Evolutionary conservation across 2,797 vertebrate genomes (phyloP).

Genomic region (Avahi laniger): DNA sequence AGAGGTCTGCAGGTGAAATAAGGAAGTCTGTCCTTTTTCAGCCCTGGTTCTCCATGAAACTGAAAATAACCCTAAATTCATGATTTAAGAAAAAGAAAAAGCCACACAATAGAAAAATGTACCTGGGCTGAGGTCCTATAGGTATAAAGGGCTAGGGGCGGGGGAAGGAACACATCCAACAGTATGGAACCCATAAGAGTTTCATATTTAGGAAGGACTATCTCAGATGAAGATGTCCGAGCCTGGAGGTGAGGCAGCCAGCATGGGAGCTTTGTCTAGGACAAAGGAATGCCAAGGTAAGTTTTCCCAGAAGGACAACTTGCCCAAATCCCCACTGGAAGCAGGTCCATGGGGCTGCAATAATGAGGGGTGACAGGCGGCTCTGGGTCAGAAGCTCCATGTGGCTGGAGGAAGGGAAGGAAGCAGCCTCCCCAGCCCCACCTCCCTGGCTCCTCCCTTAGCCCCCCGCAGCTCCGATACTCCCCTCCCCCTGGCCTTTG

Average conservation of each 20-base stretch:
- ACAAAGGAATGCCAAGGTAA: constrained; percentile 33
- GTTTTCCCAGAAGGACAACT: not conserved
- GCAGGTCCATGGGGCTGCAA: not conserved
- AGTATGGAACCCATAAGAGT: not conserved
- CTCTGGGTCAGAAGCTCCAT: constrained; percentile 14
- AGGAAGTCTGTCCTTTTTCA: not conserved
- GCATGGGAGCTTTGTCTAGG: not conserved
- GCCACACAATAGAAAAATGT: not conserved
- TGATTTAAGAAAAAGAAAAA: not conserved
- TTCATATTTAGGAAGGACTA: not conserved
- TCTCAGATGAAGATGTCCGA: not conserved
- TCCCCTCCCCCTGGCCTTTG: constrained; percentile 1
- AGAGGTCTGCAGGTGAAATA: not conserved
- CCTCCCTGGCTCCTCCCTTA: constrained; percentile 24
- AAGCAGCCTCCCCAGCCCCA: not conserved
- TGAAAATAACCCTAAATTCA: not conserved
- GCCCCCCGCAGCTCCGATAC: constrained; percentile 42
- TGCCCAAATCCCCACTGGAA: not conserved
- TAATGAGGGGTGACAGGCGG: not conserved
- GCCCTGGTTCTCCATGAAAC: not conserved
- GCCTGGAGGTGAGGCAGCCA: not conserved
- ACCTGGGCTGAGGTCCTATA: not conserved
- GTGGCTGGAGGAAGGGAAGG: not conserved
- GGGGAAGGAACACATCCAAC: not conserved
- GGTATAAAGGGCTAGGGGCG: fast-evolving